Evolutionary conservation across 2,888 invertebrate genomes (phyloP), one percentile per base, ranked within the genome.

Genomic region (Zygaena filipendulae): DNA sequence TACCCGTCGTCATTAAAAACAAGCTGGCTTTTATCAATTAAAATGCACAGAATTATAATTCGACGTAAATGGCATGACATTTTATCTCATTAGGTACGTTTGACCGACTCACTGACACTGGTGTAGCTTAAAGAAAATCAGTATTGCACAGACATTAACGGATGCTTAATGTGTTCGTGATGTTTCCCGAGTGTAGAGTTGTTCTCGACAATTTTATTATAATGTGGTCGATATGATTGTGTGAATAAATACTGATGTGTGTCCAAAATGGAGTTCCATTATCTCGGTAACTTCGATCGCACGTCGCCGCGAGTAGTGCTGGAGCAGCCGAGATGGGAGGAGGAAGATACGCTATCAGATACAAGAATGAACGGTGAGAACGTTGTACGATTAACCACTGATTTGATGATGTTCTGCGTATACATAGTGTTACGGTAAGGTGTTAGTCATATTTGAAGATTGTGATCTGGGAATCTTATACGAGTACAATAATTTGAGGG

Each of bases 251-350:
- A 35, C 41, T 40, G 38, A 29, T 30, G 29, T 36, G 42, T 42
- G 42, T 23, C 32, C 27, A 37, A 20, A 9, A 77, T 79, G 77
- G 77, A 79, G 54, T 79, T 74, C 36, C 77, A 79, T 49, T 74
- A 69, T 45, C 74, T 69, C 41, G 71, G 71, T 14, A 66, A 67
- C 41, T 71, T 62, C 37, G 69, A 74, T 13, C 58, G 67, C 7
- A 48, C 53, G 21, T 49, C 59, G 25, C 48, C 49, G 26, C 58
- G 66, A 21, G 49, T 67, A 37, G 45, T 59, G 21, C 57, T 59
- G 20, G 77, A 77, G 11, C 64, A 64, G 32, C 77, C 75, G 1
- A 63, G 70, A 59, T 77, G 77, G 77, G 77, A 79, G 19, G 77
- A 79, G 41, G 77, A 77, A 33, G 77, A 77, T 36, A 77, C 58